Conservation (phyloP, 2,888 invertebrate species). For the Norana najaformis region DNA sequence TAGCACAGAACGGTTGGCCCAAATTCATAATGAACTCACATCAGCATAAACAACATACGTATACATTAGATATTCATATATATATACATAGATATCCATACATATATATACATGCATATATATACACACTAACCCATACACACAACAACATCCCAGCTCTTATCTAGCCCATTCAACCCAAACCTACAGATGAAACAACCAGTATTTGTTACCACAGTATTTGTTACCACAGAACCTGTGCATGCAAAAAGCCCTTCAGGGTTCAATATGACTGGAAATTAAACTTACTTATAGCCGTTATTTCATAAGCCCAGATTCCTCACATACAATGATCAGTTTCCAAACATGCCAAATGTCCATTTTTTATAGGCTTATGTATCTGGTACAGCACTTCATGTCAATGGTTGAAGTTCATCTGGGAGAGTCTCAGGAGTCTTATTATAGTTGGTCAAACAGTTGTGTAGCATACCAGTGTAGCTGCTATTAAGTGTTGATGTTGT, state of each 20-base stretch:
- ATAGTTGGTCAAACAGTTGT: too few relatives aligned
- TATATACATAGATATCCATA: too few relatives aligned
- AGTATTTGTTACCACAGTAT: too few relatives aligned
- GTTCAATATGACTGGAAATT: neutral
- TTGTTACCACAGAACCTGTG: neutral
- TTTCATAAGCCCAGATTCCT: neutral
- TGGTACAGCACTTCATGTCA: neutral
- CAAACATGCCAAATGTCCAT: neutral
- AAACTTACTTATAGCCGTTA: neutral
- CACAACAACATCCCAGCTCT: neutral
- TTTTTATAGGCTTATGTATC: too few relatives aligned
- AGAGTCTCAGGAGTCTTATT: neutral
- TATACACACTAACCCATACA: neutral
- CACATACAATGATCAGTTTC: neutral
- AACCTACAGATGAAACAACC: neutral
- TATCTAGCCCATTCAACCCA: neutral
- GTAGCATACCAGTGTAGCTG: too few relatives aligned
- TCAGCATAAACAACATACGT: neutral
- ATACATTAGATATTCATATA: too few relatives aligned
- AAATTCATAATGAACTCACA: conserved; percentile 13
- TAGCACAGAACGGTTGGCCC: neutral
- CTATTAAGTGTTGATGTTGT: too few relatives aligned
- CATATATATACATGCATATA: neutral
- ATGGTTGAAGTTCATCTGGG: neutral
- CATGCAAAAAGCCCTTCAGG: neutral